Base-by-base conservation (phyloP, 2,113 vertebrate species). In the Malaclemys terrapin region DNA sequence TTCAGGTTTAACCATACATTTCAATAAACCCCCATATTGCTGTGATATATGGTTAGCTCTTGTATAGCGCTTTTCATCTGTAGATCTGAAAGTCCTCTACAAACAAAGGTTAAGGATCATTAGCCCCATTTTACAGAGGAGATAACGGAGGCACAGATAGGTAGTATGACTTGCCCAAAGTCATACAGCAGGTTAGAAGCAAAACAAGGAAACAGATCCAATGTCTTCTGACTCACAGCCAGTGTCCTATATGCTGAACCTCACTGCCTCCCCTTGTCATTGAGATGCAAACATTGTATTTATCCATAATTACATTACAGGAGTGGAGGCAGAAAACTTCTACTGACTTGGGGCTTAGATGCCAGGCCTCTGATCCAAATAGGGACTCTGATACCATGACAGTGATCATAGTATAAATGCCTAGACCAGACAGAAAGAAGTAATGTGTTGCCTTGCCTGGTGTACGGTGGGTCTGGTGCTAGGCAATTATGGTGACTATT, bases 121-220 rank as follows among this genome's bases (percentile, higher is more conserved):
- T 84, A 94, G 31, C 35, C 31, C 62, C 62, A 9, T n/a, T 69
- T 19, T 69, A n/a, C 62, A 35, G 62, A 69, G 13, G 62, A 35
- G 62, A 4, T n/a, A 87, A 93, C 54, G 4, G 85, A 91, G 92
- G 75, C 50, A 91, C 25, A 2, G 3, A 47, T 82, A 24, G 54
- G 65, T 8, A 65, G 90, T 90, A 27, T 0, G 0, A 53, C 52
- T 96, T 85, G 80, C 5, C 10, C 86, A 92, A 91, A 93, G 57
- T 91, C 59, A 57, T 57, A 57, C 84, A 0, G 11, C 78, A 93
- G 38, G 84, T 78, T 50, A 56, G 78, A 82, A 90, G 76, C 87
- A 95, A 90, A 90, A 83, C 90, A 84, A 97, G 80, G n/a, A 95
- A 95, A 94, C 82, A 91, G 87, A 95, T 57, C 56, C 56, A 57